These are phyloP conservation scores for Zosterops pallidus DNA, from an alignment of 2,113 vertebrate species.

Conservation along the genomic window DNA sequence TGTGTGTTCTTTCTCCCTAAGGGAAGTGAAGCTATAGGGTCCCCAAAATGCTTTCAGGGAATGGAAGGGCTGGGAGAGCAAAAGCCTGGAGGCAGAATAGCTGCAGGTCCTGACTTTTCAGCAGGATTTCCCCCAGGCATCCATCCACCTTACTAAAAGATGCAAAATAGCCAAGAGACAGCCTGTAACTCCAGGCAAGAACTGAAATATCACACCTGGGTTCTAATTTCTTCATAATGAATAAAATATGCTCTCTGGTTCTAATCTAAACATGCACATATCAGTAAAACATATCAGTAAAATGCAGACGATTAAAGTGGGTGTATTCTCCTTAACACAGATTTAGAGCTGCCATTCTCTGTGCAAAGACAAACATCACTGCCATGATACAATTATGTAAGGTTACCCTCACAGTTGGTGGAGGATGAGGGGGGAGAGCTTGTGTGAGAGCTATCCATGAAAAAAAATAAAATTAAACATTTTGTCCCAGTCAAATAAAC, in stretches of 20 bases:
- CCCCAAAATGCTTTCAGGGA: not conserved
- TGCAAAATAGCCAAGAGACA: not conserved
- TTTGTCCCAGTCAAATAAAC: not conserved
- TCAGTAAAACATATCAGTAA: not conserved
- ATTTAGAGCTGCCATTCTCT: not conserved
- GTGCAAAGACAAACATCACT: not conserved
- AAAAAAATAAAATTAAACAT: not conserved
- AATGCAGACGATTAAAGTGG: not conserved
- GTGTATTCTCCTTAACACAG: not conserved
- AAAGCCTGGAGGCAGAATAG: not conserved
- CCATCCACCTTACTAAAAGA: not conserved
- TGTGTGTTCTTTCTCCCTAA: not conserved
- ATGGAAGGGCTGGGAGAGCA: not conserved
- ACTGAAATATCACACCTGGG: not conserved
- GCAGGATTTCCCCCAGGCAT: not conserved
- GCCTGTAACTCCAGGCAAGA: not conserved
- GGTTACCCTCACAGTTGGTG: not conserved
- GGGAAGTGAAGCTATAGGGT: not conserved
- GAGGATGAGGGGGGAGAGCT: not conserved
- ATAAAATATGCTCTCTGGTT: not conserved
- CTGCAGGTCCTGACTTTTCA: not conserved
- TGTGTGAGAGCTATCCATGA: accelerated
- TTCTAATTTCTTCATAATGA: not conserved
- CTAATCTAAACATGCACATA: not conserved
- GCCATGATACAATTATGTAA: not conserved